Base-by-base conservation (phyloP, 1,140 invertebrate species). In the Asobara japonica region DNA sequence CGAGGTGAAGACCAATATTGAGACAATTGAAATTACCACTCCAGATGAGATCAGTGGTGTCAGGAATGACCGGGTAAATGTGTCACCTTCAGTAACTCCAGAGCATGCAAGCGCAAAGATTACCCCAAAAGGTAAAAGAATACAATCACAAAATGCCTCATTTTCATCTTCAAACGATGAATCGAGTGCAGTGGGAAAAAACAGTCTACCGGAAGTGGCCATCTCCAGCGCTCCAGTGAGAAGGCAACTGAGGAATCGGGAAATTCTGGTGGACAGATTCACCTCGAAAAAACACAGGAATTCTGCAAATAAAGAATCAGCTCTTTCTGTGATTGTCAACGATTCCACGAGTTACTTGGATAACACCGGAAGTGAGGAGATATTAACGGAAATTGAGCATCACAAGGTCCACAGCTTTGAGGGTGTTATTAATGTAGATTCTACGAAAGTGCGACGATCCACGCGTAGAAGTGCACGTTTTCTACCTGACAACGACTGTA, bases 391-490 rank as follows among this genome's bases (percentile, higher is more conserved):
- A 6, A 13, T 65, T 18, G 18, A 29, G 38, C 30, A 65, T 25
- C 25, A 30, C 1, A 45, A 16, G 18, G 22, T 36, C n/a, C 65
- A n/a, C 25, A 45, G 41, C 65, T n/a, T 48, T n/a, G 0, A 48
- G 56, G 7, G 48, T 7, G 4, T 16, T 51, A 27, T 65, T 13
- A 61, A 56, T 25, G 51, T 71, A 5, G 41, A 48, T 30, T 13
- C 2, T n/a, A 7, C 22, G 7, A 73, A 41, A 0, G 71, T 60
- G 13, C 72, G 70, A 67, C 76, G 71, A 65, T 80, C 76, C 10
- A 38, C 74, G 11, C 74, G 74, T 27, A 80, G 72, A 74, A 78
- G 74, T 25, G 76, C 79, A 10, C 68, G 65, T 65, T 80, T 82
- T 51, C 65, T 56, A 69, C 74, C 77, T 76, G 72, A 65, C 6